phyloP scores from a whole-genome alignment of 2,888 invertebrate genomes.

The Exephanes ischioxanthus region DNA sequence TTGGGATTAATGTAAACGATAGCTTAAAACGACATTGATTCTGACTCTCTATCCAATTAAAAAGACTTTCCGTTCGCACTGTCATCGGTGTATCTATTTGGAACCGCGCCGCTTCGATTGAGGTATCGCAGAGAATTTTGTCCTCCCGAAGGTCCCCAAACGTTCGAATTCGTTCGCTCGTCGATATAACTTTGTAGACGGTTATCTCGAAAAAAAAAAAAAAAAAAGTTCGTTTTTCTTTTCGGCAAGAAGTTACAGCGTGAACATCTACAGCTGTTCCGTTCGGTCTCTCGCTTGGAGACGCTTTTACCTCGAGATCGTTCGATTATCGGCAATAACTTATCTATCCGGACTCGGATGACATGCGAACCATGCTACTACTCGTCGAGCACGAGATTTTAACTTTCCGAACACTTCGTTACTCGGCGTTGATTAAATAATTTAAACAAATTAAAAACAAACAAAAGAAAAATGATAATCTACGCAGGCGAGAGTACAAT shows the following conservation, averaged over 20 bases:
- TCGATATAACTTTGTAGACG: background rate
- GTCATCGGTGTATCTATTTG: slow-evolving; percentile 25
- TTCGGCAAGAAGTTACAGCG: background rate
- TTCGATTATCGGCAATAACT: slow-evolving; percentile 40
- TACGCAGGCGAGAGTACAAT: slow-evolving; percentile 56
- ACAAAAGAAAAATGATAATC: slow-evolving; percentile 26
- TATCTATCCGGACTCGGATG: slow-evolving; percentile 23
- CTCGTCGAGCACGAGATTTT: slow-evolving; percentile 5
- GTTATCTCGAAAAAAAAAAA: slow-evolving; percentile 16
- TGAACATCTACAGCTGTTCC: background rate
- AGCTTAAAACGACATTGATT: slow-evolving; percentile 72
- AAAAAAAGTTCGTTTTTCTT: background rate
- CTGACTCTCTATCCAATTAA: slow-evolving; percentile 68
- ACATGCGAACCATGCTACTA: slow-evolving; percentile 20
- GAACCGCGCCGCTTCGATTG: slow-evolving; percentile 4
- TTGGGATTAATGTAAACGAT: slow-evolving; percentile 73
- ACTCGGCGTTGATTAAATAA: slow-evolving; percentile 73
- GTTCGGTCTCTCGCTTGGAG: background rate
- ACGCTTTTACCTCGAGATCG: slow-evolving; percentile 26
- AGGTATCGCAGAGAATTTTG: slow-evolving; percentile 3
- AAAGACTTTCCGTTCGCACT: slow-evolving; percentile 38
- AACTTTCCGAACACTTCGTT: background rate
- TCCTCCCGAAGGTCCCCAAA: slow-evolving; percentile 7
- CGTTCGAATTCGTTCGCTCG: slow-evolving; percentile 24
- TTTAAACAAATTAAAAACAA: slow-evolving; percentile 73